Percentiles rank a stretch among this genome's conserved stretches.
Conservation (phyloP, 2,797 vertebrate species). For the Merluccius polli region DNA sequence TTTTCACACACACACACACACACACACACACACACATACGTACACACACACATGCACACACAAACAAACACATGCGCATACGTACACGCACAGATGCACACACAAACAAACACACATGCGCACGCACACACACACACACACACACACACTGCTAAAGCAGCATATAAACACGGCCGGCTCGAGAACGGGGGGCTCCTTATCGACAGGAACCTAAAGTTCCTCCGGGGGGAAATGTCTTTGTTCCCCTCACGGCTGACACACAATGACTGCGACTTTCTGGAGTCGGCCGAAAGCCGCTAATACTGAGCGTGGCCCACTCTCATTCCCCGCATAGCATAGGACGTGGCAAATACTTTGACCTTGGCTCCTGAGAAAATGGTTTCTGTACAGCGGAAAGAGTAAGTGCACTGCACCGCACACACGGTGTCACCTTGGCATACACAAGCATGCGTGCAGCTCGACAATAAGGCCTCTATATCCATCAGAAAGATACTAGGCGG, state of each 20-base stretch:
- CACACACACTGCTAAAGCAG: slow-evolving; percentile 48
- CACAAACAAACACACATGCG: slow-evolving; percentile 72
- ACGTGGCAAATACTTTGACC: slow-evolving; percentile 55
- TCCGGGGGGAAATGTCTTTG: slow-evolving; percentile 81
- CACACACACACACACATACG: slow-evolving; percentile 11
- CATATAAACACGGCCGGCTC: slow-evolving; percentile 58
- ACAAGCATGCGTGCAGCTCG: not conserved
- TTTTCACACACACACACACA: slow-evolving; percentile 16
- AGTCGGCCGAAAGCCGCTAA: slow-evolving; percentile 60
- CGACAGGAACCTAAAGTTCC: slow-evolving; percentile 82
- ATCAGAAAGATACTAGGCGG: not conserved
- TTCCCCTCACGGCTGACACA: slow-evolving; percentile 66
- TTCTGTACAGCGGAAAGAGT: slow-evolving; percentile 25
- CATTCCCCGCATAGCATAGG: slow-evolving; percentile 65
- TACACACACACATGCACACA: slow-evolving; percentile 14
- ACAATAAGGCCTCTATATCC: not conserved
- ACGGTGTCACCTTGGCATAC: not conserved
- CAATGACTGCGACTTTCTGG: slow-evolving; percentile 76
- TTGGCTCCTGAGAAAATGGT: slow-evolving; percentile 59
- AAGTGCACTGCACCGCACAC: slow-evolving; percentile 18
- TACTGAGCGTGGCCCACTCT: slow-evolving; percentile 49
- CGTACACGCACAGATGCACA: slow-evolving; percentile 70
- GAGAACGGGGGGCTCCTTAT: slow-evolving; percentile 71
- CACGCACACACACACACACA: slow-evolving; percentile 62
- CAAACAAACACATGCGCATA: slow-evolving; percentile 62